These are phyloP conservation scores for Melangyna quadrimaculata DNA, from an alignment of 2,888 invertebrate genomes.

Conservation along the genomic window DNA sequence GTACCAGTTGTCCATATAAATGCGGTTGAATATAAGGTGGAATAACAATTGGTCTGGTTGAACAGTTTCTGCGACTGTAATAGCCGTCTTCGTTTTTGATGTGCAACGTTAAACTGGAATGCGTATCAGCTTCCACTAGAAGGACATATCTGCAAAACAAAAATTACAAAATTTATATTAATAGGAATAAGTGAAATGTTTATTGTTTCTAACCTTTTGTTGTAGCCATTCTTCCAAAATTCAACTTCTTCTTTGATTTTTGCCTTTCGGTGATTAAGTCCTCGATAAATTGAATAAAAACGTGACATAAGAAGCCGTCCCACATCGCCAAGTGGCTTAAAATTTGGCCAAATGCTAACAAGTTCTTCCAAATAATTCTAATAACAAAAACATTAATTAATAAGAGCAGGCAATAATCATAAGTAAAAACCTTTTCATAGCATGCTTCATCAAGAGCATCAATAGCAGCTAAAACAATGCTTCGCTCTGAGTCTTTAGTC, in stretches of 20 bases:
- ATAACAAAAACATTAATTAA: constrained; percentile 62
- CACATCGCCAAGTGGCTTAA: constrained; percentile 88
- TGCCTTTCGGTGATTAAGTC: constrained; percentile 85
- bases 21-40: constrained; percentile 85
- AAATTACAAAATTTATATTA: not conserved
- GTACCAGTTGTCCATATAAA: constrained; percentile 91
- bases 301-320: constrained; percentile 89
- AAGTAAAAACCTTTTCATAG: constrained; percentile 87
- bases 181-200: not conserved
- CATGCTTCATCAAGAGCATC: constrained; percentile 95
- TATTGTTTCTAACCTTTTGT: constrained; percentile 83
- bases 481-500: constrained; percentile 90
- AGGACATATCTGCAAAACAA: constrained; percentile 87
- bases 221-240: constrained; percentile 89
- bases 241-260: constrained; percentile 88
- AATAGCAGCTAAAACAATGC: constrained; percentile 90
- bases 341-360: constrained; percentile 87
- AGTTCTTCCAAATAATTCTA: constrained; percentile 89
- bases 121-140: constrained; percentile 93
- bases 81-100: constrained; percentile 90
- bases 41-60: constrained; percentile 83
- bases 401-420: not conserved
- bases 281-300: constrained; percentile 87
- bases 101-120: constrained; percentile 92
- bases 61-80: constrained; percentile 86